These are phyloP conservation scores for Dryoscopus gambensis DNA, from an alignment of 2,113 vertebrate genomes.

Conservation along the genomic window DNA sequence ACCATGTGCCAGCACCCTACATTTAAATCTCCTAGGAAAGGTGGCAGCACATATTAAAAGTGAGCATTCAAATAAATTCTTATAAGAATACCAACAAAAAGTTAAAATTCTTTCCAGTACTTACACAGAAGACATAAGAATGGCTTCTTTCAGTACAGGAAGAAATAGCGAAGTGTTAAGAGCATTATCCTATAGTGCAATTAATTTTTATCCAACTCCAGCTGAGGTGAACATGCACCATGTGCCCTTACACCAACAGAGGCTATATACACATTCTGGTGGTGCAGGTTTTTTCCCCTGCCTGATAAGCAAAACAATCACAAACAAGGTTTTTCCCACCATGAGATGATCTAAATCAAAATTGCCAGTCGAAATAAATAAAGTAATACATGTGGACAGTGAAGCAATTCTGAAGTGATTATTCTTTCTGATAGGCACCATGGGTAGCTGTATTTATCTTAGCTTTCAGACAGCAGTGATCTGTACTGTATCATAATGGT, in stretches of 20 bases:
- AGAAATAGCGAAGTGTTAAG: neutral
- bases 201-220: neutral
- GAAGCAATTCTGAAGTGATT: slow-evolving; percentile 35
- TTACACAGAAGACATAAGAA: neutral
- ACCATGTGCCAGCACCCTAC: neutral
- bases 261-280: neutral
- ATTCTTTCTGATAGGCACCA: slow-evolving; percentile 26
- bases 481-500: neutral
- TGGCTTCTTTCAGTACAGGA: neutral
- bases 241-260: neutral
- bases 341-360: slow-evolving; percentile 23
- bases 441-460: slow-evolving; percentile 33
- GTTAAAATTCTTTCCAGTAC: neutral
- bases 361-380: slow-evolving; percentile 34
- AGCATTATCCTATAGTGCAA: neutral
- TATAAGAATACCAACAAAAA: neutral
- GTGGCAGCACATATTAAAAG: neutral
- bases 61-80: neutral
- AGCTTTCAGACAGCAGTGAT: neutral
- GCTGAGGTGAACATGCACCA: neutral
- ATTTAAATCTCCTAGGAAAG: neutral
- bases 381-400: neutral
- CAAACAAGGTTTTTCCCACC: neutral
- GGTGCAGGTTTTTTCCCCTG: neutral
- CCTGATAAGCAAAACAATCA: neutral